Evolutionary conservation across 2,113 vertebrate genomes (phyloP).

Genomic region (Entelurus aequoreus): DNA sequence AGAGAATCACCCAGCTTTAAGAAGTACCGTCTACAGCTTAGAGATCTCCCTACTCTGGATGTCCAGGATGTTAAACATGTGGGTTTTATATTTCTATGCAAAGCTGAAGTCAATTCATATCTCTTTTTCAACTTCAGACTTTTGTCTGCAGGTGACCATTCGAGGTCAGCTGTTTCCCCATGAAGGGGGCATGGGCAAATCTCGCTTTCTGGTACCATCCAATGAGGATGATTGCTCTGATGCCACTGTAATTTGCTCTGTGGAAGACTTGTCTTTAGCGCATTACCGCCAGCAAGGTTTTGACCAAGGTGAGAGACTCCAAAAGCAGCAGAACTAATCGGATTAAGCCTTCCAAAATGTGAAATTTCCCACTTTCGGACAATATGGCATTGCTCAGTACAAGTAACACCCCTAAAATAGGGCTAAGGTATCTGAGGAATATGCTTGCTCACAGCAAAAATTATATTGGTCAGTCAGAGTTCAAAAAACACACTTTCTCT

Average conservation of each 20-base stretch:
- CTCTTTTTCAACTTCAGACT: not conserved
- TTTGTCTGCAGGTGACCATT: conserved; percentile 81
- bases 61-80: conserved; percentile 86
- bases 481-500: too few relatives aligned
- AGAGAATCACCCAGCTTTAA: conserved; percentile 77
- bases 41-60: conserved; percentile 71
- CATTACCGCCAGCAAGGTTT: conserved; percentile 83
- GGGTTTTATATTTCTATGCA: conserved; percentile 32
- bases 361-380: not conserved
- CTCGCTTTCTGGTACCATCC: conserved; percentile 80
- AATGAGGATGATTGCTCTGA: conserved; percentile 27
- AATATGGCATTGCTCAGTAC: not conserved
- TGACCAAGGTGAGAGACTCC: conserved; percentile 78
- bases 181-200: conserved; percentile 82
- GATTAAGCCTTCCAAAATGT: not conserved
- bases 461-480: too few relatives aligned
- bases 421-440: too few relatives aligned
- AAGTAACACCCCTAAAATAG: too few relatives aligned
- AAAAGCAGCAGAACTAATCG: not conserved
- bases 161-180: conserved; percentile 89
- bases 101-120: conserved; percentile 1
- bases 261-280: conserved; percentile 85
- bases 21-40: conserved; percentile 67
- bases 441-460: too few relatives aligned
- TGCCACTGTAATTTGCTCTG: conserved; percentile 83